Evolutionary conservation across 1,140 invertebrate genomes (phyloP).

Genomic region (Ooceraea biroi): DNA sequence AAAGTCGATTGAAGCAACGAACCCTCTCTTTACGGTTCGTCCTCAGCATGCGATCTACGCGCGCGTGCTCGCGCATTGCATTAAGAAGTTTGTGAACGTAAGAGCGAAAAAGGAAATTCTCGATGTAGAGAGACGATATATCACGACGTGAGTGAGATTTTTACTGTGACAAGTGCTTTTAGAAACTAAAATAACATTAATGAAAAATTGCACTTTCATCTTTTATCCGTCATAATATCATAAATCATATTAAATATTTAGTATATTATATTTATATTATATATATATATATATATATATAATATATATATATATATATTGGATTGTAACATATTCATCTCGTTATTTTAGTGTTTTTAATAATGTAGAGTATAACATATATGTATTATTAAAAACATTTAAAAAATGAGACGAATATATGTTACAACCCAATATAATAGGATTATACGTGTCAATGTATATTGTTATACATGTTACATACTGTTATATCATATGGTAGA

Average conservation of each 20-base stretch:
- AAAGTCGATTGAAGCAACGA: background rate
- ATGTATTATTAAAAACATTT: too few relatives aligned
- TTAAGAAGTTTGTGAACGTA: slow-evolving; percentile 4
- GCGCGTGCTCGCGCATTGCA: background rate
- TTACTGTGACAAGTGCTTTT: background rate
- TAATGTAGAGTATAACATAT: too few relatives aligned
- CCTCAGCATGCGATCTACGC: too few relatives aligned
- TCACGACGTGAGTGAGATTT: slow-evolving; percentile 9
- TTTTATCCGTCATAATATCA: too few relatives aligned
- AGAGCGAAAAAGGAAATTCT: background rate
- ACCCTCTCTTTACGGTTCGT: background rate
- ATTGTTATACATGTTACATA: background rate
- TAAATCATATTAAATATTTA: too few relatives aligned
- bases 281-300: background rate
- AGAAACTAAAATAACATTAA: background rate
- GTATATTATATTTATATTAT: background rate
- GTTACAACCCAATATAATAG: too few relatives aligned
- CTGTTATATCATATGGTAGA: background rate
- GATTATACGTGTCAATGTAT: too few relatives aligned
- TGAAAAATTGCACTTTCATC: background rate
- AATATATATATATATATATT: background rate
- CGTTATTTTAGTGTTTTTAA: too few relatives aligned
- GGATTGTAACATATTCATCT: too few relatives aligned
- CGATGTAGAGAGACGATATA: background rate
- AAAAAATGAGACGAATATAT: too few relatives aligned